A percentile compares a stretch with the other conserved stretches of the same genome.
phyloP scores from a whole-genome alignment of 2,113 vertebrate species.

The Callospermophilus lateralis region DNA sequence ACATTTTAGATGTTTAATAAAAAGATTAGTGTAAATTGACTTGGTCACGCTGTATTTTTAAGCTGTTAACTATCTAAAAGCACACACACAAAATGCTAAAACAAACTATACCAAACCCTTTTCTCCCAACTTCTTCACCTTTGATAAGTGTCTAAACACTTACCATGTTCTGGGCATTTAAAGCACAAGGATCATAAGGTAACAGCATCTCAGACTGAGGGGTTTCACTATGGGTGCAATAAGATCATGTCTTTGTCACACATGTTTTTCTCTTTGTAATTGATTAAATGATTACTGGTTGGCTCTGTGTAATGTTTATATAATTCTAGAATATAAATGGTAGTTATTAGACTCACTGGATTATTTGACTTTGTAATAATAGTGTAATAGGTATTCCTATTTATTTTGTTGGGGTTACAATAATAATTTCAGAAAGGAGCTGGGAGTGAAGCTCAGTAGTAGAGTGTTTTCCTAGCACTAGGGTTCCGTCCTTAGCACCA shows the following conservation, averaged over 20 bases:
- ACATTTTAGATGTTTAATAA: not conserved
- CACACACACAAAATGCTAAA: not conserved
- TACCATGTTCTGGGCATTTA: not conserved
- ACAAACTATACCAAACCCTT: not conserved
- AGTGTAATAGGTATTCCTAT: not conserved
- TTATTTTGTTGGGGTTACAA: constrained; percentile 4
- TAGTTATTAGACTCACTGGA: not conserved
- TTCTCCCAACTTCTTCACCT: not conserved
- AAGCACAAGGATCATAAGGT: not conserved
- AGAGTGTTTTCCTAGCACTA: not conserved
- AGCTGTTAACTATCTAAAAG: not conserved
- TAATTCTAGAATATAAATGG: constrained; percentile 45
- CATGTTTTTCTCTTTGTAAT: constrained; percentile 4
- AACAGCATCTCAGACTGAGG: not conserved
- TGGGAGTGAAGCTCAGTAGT: not conserved
- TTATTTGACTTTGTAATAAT: not conserved
- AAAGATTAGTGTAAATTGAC: not conserved
- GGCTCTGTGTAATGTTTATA: constrained; percentile 28
- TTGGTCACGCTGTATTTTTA: not conserved
- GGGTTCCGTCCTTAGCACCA: not conserved
- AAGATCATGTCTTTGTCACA: not conserved
- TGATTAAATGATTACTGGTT: constrained; percentile 53
- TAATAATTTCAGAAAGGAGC: not conserved
- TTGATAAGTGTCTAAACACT: not conserved
- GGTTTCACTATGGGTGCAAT: not conserved